phyloP scores from a whole-genome alignment of 2,113 vertebrate genomes.

The Gymnarchus niloticus region DNA sequence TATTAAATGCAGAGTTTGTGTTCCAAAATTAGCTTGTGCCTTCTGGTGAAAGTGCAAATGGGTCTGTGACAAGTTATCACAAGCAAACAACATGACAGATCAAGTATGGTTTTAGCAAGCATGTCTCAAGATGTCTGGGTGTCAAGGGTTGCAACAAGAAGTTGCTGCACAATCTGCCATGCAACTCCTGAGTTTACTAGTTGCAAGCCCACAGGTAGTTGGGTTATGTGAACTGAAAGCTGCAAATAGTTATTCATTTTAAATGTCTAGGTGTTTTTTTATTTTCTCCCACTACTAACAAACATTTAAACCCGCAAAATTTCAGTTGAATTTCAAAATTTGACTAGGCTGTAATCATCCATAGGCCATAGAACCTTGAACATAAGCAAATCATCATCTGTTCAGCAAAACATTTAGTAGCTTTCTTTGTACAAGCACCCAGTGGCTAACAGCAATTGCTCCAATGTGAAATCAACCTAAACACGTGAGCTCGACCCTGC shows the following conservation, averaged over 20 bases:
- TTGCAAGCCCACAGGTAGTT: neutral
- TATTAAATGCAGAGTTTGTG: neutral
- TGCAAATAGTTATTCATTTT: neutral
- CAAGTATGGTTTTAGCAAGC: slow-evolving; percentile 2
- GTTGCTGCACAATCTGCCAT: neutral
- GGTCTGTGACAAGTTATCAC: neutral
- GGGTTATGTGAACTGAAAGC: neutral
- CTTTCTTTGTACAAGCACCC: neutral
- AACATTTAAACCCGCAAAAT: neutral
- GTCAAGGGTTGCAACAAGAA: neutral
- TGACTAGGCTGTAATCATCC: neutral
- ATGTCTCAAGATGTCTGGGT: slow-evolving; percentile 13
- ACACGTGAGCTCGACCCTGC: neutral
- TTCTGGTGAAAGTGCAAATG: neutral
- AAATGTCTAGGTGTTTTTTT: neutral
- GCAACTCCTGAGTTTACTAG: neutral
- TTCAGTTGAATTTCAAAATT: neutral
- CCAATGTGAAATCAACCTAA: neutral
- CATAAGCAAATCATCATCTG: neutral
- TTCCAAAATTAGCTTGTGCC: neutral
- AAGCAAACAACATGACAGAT: neutral
- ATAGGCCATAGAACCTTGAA: neutral
- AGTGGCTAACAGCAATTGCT: neutral
- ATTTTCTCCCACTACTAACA: neutral
- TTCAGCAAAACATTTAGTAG: neutral